A percentile compares a stretch with the other conserved stretches of the same genome.
Evolutionary conservation across 1,140 invertebrate genomes (phyloP).

Genomic region (Drosophila pandora): DNA sequence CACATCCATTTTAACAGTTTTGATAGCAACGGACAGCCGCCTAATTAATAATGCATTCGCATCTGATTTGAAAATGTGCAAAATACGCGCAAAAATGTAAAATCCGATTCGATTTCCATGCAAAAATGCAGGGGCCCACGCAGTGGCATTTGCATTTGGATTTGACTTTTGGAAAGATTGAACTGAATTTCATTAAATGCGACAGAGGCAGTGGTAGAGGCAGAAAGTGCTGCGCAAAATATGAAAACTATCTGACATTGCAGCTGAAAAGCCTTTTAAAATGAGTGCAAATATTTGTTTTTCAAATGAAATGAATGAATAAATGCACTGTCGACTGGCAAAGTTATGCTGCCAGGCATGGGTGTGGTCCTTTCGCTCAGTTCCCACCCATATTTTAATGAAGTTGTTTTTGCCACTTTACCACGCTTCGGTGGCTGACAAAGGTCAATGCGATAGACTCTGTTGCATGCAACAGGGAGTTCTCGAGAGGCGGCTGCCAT

Average conservation of each 20-base stretch:
- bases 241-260: conserved; percentile 49
- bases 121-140: conserved; percentile 1
- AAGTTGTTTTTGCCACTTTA: conserved; percentile 57
- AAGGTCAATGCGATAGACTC: conserved; percentile 56
- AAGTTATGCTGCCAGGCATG: conserved; percentile 10
- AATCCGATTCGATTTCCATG: conserved; percentile 33
- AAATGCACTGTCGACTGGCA: conserved; percentile 39
- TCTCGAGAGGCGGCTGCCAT: conserved; percentile 24
- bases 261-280: conserved; percentile 18
- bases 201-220: too few relatives aligned
- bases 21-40: conserved; percentile 13
- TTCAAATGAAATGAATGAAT: conserved; percentile 70
- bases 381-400: conserved; percentile 41
- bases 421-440: conserved; percentile 31
- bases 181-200: conserved; percentile 62
- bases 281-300: conserved; percentile 72
- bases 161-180: conserved; percentile 25
- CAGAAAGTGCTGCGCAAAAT: conserved; percentile 38
- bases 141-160: conserved; percentile 44
- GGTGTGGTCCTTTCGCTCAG: background rate
- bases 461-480: conserved; percentile 46
- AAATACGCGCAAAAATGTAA: conserved; percentile 40
- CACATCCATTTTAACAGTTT: conserved; percentile 47
- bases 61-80: conserved; percentile 55
- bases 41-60: conserved; percentile 74